Percentiles rank a stretch among this genome's conserved stretches.
These are phyloP conservation scores for Periophthalmus modestus DNA, from an alignment of 2,113 vertebrate genomes.

Conservation along the genomic window DNA sequence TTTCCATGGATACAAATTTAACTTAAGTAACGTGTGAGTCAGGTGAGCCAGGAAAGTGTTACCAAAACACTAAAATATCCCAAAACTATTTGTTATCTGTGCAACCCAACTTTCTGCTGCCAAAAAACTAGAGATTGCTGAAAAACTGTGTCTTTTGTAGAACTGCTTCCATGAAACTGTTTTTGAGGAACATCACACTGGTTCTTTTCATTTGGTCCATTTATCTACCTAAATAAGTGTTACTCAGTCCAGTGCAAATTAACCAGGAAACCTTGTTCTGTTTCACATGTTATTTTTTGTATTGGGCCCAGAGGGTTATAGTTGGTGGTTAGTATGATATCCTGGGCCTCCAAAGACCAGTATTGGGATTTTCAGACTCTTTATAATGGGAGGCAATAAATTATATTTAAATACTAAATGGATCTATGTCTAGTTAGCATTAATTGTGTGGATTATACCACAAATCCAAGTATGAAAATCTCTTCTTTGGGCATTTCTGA, in stretches of 20 bases:
- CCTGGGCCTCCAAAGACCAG: conserved; percentile 25
- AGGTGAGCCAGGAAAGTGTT: conserved; percentile 7
- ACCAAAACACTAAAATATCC: conserved; percentile 12
- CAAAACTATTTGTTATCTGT: background rate
- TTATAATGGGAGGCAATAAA: conserved; percentile 50
- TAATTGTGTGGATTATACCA: conserved; percentile 60
- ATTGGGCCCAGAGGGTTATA: conserved; percentile 1
- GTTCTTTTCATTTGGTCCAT: conserved; percentile 14
- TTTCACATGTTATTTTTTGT: background rate
- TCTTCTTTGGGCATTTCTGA: conserved; percentile 50
- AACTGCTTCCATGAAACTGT: conserved; percentile 22
- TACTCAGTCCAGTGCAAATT: background rate
- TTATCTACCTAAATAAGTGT: background rate
- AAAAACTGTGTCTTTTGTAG: conserved; percentile 2
- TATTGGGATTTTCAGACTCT: conserved; percentile 42
- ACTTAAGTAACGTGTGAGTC: background rate
- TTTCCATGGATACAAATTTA: conserved; percentile 18
- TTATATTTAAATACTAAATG: conserved; percentile 65
- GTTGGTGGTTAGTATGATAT: conserved; percentile 27
- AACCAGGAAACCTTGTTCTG: background rate
- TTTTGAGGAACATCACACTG: conserved; percentile 14
- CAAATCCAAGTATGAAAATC: conserved; percentile 50
- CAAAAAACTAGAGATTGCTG: conserved; percentile 4
- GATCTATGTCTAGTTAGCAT: conserved; percentile 54
- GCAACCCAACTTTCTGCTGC: conserved; percentile 22